A percentile compares a stretch with the other conserved stretches of the same genome.
phyloP scores from a whole-genome alignment of 2,113 vertebrate species.

The Anarrhichthys ocellatus region DNA sequence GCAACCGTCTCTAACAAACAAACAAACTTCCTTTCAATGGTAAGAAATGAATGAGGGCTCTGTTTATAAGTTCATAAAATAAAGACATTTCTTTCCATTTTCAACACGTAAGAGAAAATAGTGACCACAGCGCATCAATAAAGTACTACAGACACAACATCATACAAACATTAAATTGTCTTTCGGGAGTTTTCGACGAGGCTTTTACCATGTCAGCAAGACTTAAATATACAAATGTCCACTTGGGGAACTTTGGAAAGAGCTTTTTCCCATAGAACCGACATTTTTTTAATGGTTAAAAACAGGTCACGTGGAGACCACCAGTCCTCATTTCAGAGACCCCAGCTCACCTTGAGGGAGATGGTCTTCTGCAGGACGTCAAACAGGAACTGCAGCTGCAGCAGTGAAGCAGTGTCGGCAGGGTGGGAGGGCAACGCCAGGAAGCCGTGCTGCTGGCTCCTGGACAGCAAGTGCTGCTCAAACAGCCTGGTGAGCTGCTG shows the following conservation, averaged over 20 bases:
- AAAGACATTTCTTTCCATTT: not conserved
- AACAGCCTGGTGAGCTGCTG: conserved; percentile 92
- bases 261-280: not conserved
- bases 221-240: not conserved
- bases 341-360: conserved; percentile 88
- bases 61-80: not conserved
- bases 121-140: too few relatives aligned
- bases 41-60: not conserved
- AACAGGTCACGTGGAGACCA: not conserved
- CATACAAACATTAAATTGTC: too few relatives aligned
- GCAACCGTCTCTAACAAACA: not conserved
- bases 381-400: conserved; percentile 95
- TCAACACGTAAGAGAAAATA: not conserved
- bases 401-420: conserved; percentile 87
- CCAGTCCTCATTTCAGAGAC: too few relatives aligned
- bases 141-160: too few relatives aligned
- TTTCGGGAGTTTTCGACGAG: too few relatives aligned
- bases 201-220: too few relatives aligned
- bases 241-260: not conserved
- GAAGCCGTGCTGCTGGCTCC: conserved; percentile 91
- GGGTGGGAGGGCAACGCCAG: conserved; percentile 95
- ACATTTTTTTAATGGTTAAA: not conserved
- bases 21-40: not conserved
- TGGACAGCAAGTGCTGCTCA: conserved; percentile 89
- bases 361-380: conserved; percentile 94